phyloP scores from a whole-genome alignment of 2,797 vertebrate species.

The Ctenochaetus hawaiiensis region DNA sequence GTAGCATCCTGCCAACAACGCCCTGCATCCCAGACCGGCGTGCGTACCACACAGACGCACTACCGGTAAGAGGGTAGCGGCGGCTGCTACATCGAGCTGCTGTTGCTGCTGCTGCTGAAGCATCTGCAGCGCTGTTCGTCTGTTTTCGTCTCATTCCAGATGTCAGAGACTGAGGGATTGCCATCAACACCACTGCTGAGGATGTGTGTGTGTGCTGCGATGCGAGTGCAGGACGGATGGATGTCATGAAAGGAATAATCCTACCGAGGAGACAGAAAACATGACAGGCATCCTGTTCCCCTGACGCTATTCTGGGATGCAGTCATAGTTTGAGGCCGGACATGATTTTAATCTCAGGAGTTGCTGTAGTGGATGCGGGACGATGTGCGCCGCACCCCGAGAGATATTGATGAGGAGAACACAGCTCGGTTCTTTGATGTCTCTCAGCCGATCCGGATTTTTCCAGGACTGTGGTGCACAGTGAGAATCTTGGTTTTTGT shows the following conservation, averaged over 20 bases:
- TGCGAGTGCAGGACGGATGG: slow-evolving; percentile 42
- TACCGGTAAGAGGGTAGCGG: slow-evolving; percentile 62
- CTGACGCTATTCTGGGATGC: slow-evolving; percentile 71
- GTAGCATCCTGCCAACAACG: slow-evolving; percentile 81
- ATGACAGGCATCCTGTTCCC: slow-evolving; percentile 63
- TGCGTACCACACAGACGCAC: slow-evolving; percentile 78
- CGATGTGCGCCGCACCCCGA: slow-evolving; percentile 78
- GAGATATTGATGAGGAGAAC: slow-evolving; percentile 70
- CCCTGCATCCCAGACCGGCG: slow-evolving; percentile 80
- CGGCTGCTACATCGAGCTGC: slow-evolving; percentile 68
- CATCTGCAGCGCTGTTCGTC: slow-evolving; percentile 66
- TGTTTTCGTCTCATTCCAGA: slow-evolving; percentile 39
- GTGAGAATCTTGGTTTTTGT: slow-evolving; percentile 58
- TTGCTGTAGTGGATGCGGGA: slow-evolving; percentile 74
- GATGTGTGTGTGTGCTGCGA: slow-evolving; percentile 44
- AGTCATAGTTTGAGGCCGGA: slow-evolving; percentile 78
- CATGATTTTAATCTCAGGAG: slow-evolving; percentile 74
- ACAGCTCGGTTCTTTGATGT: slow-evolving; percentile 51
- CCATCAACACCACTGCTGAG: slow-evolving; percentile 22
- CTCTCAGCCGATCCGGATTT: slow-evolving; percentile 55
- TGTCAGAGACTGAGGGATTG: slow-evolving; percentile 23
- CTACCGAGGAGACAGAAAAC: slow-evolving; percentile 13
- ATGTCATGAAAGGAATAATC: slow-evolving; percentile 42
- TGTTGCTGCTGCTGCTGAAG: slow-evolving; percentile 59
- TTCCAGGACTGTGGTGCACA: slow-evolving; percentile 67